phyloP scores from a whole-genome alignment of 2,888 invertebrate species.

The Sicus ferrugineus region DNA sequence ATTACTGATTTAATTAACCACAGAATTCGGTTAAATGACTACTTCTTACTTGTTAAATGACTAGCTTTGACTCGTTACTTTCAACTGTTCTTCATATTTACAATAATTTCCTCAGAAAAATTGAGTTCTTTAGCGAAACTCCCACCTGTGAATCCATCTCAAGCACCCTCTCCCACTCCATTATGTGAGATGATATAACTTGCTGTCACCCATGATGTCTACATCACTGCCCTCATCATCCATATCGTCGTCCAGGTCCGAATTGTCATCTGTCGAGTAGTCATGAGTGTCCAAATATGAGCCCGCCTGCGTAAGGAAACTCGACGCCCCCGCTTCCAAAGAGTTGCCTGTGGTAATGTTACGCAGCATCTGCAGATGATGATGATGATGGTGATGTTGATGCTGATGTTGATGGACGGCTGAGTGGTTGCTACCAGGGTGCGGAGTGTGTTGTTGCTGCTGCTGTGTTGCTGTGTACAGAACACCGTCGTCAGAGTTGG shows the following conservation, averaged over 20 bases:
- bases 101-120: conserved; percentile 12
- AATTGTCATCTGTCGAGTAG: conserved; percentile 62
- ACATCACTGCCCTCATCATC: conserved; percentile 63
- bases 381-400: conserved; percentile 45
- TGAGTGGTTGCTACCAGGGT: conserved; percentile 19
- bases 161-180: conserved; percentile 30
- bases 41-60: not conserved
- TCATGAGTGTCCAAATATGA: conserved; percentile 49
- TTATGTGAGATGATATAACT: conserved; percentile 62
- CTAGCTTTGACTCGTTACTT: conserved; percentile 8
- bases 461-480: conserved; percentile 40
- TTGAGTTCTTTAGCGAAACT: not conserved
- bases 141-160: no score
- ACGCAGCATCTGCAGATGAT: conserved; percentile 52
- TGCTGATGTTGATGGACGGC: conserved; percentile 30
- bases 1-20: not conserved
- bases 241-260: conserved; percentile 56
- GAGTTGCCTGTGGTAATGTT: conserved; percentile 48
- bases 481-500: conserved; percentile 27
- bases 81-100: not conserved
- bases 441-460: conserved; percentile 25
- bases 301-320: conserved; percentile 42
- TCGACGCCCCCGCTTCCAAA: conserved; percentile 42
- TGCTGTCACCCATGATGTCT: conserved; percentile 63
- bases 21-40: not conserved